A percentile compares a stretch with the other conserved stretches of the same genome.
These are phyloP conservation scores for Alviniconcha strummeri DNA, from an alignment of 2,888 invertebrate species.

Conservation along the genomic window DNA sequence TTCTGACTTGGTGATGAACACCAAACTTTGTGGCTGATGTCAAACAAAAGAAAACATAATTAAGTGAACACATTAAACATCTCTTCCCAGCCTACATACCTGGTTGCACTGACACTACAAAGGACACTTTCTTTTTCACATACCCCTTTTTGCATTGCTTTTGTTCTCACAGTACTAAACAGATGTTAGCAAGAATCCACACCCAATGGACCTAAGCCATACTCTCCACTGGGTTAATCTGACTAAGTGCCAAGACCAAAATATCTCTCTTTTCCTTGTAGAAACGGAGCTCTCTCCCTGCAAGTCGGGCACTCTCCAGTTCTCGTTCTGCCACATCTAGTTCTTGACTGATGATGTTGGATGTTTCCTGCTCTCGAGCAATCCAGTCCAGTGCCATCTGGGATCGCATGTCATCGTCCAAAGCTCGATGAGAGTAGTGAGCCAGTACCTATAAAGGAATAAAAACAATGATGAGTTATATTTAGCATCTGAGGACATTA, in stretches of 20 bases:
- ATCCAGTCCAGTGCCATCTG: slow-evolving; percentile 96
- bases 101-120: too few species aligned
- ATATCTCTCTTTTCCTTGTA: slow-evolving; percentile 97
- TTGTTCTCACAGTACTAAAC: too few species aligned
- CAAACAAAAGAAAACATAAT: too few species aligned
- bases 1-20: too few species aligned
- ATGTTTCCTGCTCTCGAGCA: slow-evolving; percentile 81
- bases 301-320: slow-evolving; percentile 87
- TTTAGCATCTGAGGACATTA: too few species aligned
- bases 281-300: slow-evolving; percentile 92
- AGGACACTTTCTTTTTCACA: too few species aligned
- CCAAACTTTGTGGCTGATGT: too few species aligned
- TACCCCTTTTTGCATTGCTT: too few species aligned
- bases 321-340: slow-evolving; percentile 90
- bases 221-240: slow-evolving; percentile 77
- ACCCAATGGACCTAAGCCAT: slow-evolving; percentile 50
- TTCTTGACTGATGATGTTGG: slow-evolving; percentile 86
- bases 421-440: slow-evolving; percentile 74
- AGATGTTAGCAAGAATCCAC: too few species aligned
- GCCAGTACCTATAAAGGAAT: slow-evolving; percentile 33
- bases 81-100: too few species aligned
- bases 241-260: slow-evolving; percentile 89
- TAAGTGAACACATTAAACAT: too few species aligned
- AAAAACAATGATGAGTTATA: not conserved
- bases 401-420: slow-evolving; percentile 96